phyloP scores from a whole-genome alignment of 2,797 vertebrate species.

The Buceros bicornis region DNA sequence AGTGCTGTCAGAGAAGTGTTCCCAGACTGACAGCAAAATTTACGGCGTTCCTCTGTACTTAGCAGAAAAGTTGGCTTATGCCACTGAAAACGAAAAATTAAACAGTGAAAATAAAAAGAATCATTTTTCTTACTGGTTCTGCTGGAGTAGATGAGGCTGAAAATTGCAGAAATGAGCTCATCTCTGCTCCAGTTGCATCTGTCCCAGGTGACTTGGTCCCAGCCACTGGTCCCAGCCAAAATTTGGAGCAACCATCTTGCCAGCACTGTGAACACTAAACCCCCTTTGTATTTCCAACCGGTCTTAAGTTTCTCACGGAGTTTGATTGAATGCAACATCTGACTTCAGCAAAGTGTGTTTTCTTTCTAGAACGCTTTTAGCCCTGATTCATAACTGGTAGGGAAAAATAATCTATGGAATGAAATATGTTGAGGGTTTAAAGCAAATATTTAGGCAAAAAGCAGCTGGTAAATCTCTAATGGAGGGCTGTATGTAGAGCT shows the following conservation, averaged over 20 bases:
- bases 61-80: not conserved
- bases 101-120: not conserved
- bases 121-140: not conserved
- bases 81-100: not conserved
- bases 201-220: not conserved
- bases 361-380: slow-evolving; percentile 47
- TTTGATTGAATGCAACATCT: slow-evolving; percentile 13
- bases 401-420: slow-evolving; percentile 52
- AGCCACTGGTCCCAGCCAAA: not conserved
- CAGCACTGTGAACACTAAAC: not conserved
- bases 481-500: slow-evolving; percentile 5
- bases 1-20: not conserved
- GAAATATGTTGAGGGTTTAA: slow-evolving; percentile 45
- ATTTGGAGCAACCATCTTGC: not conserved
- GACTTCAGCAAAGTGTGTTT: slow-evolving; percentile 48
- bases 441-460: slow-evolving; percentile 74
- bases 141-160: not conserved
- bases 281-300: not conserved
- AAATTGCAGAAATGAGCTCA: not conserved
- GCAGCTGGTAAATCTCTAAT: slow-evolving; percentile 67
- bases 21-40: not conserved
- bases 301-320: not conserved
- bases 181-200: not conserved
- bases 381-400: slow-evolving; percentile 57
- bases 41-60: not conserved